phyloP scores from a whole-genome alignment of 2,888 invertebrate species.

The Acholoe squamosa region DNA sequence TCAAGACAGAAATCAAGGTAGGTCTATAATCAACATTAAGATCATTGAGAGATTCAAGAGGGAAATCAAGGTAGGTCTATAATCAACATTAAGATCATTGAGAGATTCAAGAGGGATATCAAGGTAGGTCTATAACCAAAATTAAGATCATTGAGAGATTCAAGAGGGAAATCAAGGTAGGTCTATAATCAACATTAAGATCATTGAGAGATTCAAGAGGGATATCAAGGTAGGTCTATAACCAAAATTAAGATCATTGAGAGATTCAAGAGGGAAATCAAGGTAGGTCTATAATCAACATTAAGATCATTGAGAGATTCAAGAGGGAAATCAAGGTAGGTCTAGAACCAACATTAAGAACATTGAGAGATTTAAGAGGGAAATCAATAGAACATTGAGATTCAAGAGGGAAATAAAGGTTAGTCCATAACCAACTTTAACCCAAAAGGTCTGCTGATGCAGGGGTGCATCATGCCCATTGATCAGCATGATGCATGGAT shows the following conservation, averaged over 20 bases:
- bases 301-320: conserved; percentile 91
- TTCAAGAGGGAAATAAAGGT: not conserved
- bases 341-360: too few relatives aligned
- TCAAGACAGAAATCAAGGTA: not conserved
- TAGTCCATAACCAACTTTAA: too few relatives aligned
- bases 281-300: conserved; percentile 88
- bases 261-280: conserved; percentile 91
- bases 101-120: conserved; percentile 92
- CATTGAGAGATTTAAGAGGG: not conserved
- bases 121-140: conserved; percentile 86
- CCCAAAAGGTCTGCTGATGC: too few relatives aligned
- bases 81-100: too few relatives aligned
- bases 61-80: not conserved
- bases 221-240: not conserved
- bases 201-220: not conserved
- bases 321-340: conserved; percentile 90
- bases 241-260: conserved; percentile 91
- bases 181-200: too few relatives aligned
- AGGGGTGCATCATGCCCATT: too few relatives aligned
- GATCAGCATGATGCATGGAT: too few relatives aligned
- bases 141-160: conserved; percentile 92
- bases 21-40: conserved; percentile 83
- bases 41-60: conserved; percentile 79
- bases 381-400: not conserved
- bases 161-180: conserved; percentile 90